Evolutionary conservation across 2,113 vertebrate genomes (phyloP).

Genomic region (Atractosteus spatula): DNA sequence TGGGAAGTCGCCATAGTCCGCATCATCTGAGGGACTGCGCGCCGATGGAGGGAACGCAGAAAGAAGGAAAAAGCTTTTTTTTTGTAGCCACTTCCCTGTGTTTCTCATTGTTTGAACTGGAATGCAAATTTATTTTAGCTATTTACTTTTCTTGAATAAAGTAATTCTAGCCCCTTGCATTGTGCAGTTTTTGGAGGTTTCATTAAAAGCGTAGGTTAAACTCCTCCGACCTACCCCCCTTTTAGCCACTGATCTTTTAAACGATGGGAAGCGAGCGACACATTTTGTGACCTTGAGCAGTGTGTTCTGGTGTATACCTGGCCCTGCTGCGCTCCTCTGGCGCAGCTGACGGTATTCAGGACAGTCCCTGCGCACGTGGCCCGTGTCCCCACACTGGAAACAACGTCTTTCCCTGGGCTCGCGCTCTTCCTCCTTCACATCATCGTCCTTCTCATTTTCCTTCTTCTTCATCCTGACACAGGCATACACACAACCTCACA

Average conservation of each 20-base stretch:
- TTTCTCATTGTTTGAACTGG: no score
- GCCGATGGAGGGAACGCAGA: no score
- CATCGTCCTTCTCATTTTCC: constrained; percentile 89
- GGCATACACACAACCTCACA: neutral
- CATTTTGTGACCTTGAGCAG: neutral
- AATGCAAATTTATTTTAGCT: no score
- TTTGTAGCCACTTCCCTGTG: no score
- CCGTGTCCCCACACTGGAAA: constrained; percentile 93
- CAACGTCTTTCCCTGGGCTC: constrained; percentile 90
- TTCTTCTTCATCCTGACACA: constrained; percentile 88
- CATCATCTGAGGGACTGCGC: constrained; percentile 79
- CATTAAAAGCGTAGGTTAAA: no score
- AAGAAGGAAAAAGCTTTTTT: no score
- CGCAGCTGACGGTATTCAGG: constrained; percentile 89
- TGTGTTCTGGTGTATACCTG: constrained; percentile 45
- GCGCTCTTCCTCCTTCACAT: constrained; percentile 85
- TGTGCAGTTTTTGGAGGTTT: no score
- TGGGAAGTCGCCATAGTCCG: constrained; percentile 79
- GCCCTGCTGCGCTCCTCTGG: constrained; percentile 71
- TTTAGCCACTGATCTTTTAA: no score
- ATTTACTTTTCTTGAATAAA: no score
- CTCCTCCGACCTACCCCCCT: no score
- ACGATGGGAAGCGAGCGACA: no score
- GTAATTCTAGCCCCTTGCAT: no score
- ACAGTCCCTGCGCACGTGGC: constrained; percentile 92